Base-by-base conservation (phyloP, 2,797 vertebrate genomes). In the Smutsia gigantea region DNA sequence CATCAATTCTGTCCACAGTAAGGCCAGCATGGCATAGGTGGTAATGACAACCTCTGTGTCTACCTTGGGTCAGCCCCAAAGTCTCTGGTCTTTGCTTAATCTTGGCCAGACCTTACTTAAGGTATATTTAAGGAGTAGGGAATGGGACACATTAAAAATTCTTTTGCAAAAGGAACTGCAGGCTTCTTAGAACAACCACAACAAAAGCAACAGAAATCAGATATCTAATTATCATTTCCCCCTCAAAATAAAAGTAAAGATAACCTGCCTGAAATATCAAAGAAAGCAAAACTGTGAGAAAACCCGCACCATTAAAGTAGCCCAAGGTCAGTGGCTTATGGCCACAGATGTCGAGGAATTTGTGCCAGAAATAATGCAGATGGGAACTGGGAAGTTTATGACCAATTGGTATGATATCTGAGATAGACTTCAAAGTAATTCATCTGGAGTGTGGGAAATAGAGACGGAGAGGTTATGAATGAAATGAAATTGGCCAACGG, bases 391-490 rank as follows among this genome's bases (percentile, higher is more conserved):
- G 87, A 34, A 88, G 69, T 75, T 74, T 81, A 46, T 25, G 37
- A 55, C 49, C 31, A n/a, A 19, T 17, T 14, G 34, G 83, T 18
- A 13, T 2, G 29, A 63, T 46, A 13, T 71, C 71, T 93, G 49
- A 69, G 59, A 37, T 37, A 84, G 39, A 79, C 19, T 25, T 94
- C 83, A 59, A 87, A 57, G 75, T 49, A n/a, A 84, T 84, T 29
- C 27, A 46, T n/a, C 66, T 87, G 27, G n/a, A 18, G 1, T 29
- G 53, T 46, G 53, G 25, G 13, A 4, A 42, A 23, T 55, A 57
- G 74, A 86, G 53, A 75, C 2, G 19, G 64, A 55, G n/a, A 4
- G 0, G 4, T 74, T 64, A 42, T n/a, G 27, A 59, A 87, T 66
- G 51, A 81, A 64, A 55, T 94, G 27, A 94, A 95, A 68, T 7